Evolutionary conservation across 2,888 invertebrate genomes (phyloP).

Genomic region (Carabus problematicus): DNA sequence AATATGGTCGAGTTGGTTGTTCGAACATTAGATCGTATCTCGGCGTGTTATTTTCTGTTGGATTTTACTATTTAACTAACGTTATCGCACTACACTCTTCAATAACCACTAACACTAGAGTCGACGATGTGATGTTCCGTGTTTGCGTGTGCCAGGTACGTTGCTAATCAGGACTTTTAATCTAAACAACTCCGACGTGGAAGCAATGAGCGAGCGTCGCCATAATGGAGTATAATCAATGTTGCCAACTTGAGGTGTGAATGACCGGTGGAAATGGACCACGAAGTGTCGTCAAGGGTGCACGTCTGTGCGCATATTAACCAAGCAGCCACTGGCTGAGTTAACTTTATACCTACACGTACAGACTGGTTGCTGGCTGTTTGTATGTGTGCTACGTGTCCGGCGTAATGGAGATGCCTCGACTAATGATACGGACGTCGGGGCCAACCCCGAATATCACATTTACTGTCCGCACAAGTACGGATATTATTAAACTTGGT

Average conservation of each 20-base stretch:
- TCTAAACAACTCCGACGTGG: slow-evolving; percentile 11
- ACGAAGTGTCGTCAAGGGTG: slow-evolving; percentile 14
- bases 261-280: slow-evolving; percentile 32
- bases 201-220: neutral
- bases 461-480: slow-evolving; percentile 36
- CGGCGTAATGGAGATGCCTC: slow-evolving; percentile 27
- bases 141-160: too few species aligned
- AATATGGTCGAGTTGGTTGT: too few species aligned
- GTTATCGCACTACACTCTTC: too few species aligned
- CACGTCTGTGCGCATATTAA: slow-evolving; percentile 20
- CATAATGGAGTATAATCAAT: slow-evolving; percentile 35
- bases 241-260: slow-evolving; percentile 36
- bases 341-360: neutral
- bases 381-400: slow-evolving; percentile 16
- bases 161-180: slow-evolving; percentile 3
- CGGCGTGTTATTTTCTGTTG: too few species aligned
- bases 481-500: slow-evolving; percentile 41
- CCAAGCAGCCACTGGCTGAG: neutral
- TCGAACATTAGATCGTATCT: too few species aligned
- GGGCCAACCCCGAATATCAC: slow-evolving; percentile 22
- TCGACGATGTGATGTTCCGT: neutral
- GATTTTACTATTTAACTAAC: too few species aligned
- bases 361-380: neutral
- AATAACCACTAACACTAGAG: neutral
- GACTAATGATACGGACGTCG: slow-evolving; percentile 13